These are phyloP conservation scores for Sciurus carolinensis DNA, from an alignment of 2,797 vertebrate species.

Conservation along the genomic window DNA sequence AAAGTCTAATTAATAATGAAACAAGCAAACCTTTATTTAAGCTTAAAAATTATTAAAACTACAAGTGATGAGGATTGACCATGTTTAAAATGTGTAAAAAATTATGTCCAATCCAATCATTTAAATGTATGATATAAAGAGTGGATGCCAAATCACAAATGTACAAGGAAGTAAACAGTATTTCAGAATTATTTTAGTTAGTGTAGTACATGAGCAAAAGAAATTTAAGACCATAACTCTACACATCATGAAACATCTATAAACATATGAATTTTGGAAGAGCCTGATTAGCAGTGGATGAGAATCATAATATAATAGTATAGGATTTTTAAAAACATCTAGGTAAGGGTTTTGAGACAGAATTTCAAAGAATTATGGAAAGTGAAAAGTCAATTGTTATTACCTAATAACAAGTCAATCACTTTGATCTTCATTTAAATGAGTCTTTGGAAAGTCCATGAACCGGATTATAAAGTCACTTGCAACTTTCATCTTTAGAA, in stretches of 20 bases:
- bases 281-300: rapidly evolving
- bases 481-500: neutral
- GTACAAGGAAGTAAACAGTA: neutral
- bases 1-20: neutral
- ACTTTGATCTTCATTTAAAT: neutral
- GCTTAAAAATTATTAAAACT: neutral
- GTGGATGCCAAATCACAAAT: neutral
- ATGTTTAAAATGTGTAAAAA: neutral
- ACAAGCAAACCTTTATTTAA: neutral
- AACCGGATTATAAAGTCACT: neutral
- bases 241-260: neutral
- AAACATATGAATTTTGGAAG: neutral
- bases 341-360: neutral
- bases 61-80: neutral
- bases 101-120: neutral
- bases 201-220: neutral
- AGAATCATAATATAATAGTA: neutral
- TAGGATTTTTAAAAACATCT: neutral
- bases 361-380: neutral
- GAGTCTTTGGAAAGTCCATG: too few relatives aligned
- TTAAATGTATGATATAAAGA: neutral
- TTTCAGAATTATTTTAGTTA: neutral
- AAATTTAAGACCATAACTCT: neutral
- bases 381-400: neutral
- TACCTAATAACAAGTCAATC: neutral